Evolutionary conservation across 2,888 invertebrate genomes (phyloP).

Genomic region (Synanthedon tipuliformis): DNA sequence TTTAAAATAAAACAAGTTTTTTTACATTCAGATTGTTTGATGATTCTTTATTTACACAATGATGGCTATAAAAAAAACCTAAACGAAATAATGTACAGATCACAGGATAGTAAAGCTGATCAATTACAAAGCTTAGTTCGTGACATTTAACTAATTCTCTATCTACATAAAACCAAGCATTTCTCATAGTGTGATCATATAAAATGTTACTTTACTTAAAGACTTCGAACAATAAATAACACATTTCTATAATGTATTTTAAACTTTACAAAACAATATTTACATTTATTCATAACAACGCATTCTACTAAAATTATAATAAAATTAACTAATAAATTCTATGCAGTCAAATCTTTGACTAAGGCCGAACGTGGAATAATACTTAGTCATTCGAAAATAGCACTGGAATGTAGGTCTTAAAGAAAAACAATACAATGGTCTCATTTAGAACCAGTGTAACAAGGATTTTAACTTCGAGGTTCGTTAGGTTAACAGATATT

Average conservation of each 20-base stretch:
- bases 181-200: slow-evolving; percentile 17
- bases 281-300: slow-evolving; percentile 13
- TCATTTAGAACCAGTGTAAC: too few species aligned
- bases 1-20: slow-evolving; percentile 43
- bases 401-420: neutral
- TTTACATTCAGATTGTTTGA: slow-evolving; percentile 66
- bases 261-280: slow-evolving; percentile 6
- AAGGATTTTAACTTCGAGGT: too few species aligned
- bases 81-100: slow-evolving; percentile 51
- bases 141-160: slow-evolving; percentile 24
- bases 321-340: slow-evolving; percentile 26
- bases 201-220: slow-evolving; percentile 29
- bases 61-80: slow-evolving; percentile 38
- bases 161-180: slow-evolving; percentile 7
- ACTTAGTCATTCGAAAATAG: neutral
- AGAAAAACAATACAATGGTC: neutral
- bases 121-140: slow-evolving; percentile 37
- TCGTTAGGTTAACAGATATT: too few species aligned
- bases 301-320: slow-evolving; percentile 6
- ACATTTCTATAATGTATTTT: neutral
- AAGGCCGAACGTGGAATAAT: slow-evolving; percentile 15
- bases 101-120: slow-evolving; percentile 49
- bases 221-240: neutral
- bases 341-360: slow-evolving; percentile 66
- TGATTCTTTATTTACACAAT: slow-evolving; percentile 67